Evolutionary conservation across 2,888 invertebrate species (phyloP).

Genomic region (Phymatocera aterrima): DNA sequence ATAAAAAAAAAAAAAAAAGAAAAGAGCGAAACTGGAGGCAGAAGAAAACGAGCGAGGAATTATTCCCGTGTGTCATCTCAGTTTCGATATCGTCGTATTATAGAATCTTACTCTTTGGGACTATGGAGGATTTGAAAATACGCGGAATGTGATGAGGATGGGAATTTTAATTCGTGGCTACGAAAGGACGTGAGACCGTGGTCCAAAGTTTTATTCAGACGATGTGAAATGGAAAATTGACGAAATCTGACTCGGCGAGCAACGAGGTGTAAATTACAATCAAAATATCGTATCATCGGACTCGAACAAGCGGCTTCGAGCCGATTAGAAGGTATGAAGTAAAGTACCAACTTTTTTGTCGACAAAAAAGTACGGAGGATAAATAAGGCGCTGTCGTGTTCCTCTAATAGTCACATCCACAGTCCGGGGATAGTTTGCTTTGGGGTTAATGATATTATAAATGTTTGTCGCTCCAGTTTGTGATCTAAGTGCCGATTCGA

Average conservation of each 20-base stretch:
- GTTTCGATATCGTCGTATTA: background rate
- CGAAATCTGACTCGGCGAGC: too few species aligned
- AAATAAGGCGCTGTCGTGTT: slow-evolving; percentile 42
- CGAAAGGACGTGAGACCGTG: too few species aligned
- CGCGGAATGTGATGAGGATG: too few species aligned
- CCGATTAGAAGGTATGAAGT: slow-evolving; percentile 5
- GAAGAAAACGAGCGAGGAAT: too few species aligned
- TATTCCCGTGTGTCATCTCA: slow-evolving; percentile 39
- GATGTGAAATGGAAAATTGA: too few species aligned
- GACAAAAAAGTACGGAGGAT: slow-evolving; percentile 12
- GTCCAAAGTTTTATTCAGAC: too few species aligned
- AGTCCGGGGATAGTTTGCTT: slow-evolving; percentile 3
- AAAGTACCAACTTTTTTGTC: background rate
- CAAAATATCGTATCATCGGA: background rate
- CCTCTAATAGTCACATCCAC: slow-evolving; percentile 30
- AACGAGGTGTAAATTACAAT: background rate
- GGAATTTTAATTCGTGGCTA: too few species aligned
- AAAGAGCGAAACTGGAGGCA: slow-evolving; percentile 24
- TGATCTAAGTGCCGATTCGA: slow-evolving; percentile 38
- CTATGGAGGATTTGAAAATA: background rate
- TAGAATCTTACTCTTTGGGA: background rate
- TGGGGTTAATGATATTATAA: slow-evolving; percentile 46
- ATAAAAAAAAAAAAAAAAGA: background rate
- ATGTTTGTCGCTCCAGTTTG: slow-evolving; percentile 44
- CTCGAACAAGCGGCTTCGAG: background rate